Evolutionary conservation across 2,113 vertebrate genomes (phyloP), one percentile per base, ranked within the genome.

Genomic region (Crotophaga sulcirostris): DNA sequence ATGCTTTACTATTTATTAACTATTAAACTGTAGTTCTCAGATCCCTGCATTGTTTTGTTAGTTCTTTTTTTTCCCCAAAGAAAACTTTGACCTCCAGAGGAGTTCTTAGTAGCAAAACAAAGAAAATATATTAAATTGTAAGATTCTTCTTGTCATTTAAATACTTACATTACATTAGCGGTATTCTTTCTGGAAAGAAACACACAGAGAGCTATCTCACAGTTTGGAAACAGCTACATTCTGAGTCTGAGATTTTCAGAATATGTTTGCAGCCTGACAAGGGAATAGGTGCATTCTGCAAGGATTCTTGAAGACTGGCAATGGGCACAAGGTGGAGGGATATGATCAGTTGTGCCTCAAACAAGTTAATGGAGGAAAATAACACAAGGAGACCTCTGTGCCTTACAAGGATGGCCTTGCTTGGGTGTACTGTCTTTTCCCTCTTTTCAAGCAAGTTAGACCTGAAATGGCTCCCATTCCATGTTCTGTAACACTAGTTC

Each of bases 1-100:
- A 63, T 93, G 91, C 51, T 91, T 93, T 84, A 34, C 31, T 93
- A n/a, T 89, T 86, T 74, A 73, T 93, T 87, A 83, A 59, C 26
- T 52, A 29, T 9, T 74, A 60, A 93, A 38, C 47, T 89, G 66
- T 52, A 87, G 70, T n/a, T 89, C 31, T 72, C 7, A 3, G 16
- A 55, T 63, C 23, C 34, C 44, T 36, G 11, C 62, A 12, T 74
- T 80, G 33, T 80, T 89, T 89, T 59, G 21, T 13, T 82, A 28
- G 36, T 24, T 38, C 20, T 49, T 44, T 10, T 34, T 52, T 34
- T 31, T 28, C 36, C 44, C 20, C 40, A 86, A 85, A 74, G 36
- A 82, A 63, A 59, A 89, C 70, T 84, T 59, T 2, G 6, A 69
- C 24, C 47, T 83, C 21, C 55, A 78, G 74, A 70, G 29, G 20